Evolutionary conservation across 2,888 invertebrate genomes (phyloP), one percentile per base, ranked within the genome.

Genomic region (Drosophila gaucha): DNA sequence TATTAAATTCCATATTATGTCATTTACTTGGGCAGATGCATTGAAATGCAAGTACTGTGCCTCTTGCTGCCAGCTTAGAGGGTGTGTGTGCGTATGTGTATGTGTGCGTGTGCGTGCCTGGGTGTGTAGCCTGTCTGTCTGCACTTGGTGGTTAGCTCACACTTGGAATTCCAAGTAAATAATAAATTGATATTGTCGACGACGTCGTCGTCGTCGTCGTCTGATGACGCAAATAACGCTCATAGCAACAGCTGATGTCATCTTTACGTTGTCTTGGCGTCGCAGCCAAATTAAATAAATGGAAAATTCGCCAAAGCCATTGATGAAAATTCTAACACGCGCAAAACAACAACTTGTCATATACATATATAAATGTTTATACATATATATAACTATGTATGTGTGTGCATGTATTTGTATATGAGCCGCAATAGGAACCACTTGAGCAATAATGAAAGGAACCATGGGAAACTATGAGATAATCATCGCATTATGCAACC

Each of bases 291-390:
- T 86, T 72, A 75, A 87, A 71, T 76, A 71, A 80, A 74, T 69
- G 74, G 68, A 86, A 84, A 84, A 86, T 72, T 78, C 62, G 67
- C 67, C 59, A 80, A 72, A 75, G 73, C 50, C 67, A 57, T 77
- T 66, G 43, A 82, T 82, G 79, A 85, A 76, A 82, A 87, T 82
- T 85, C 86, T 70, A 70, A 36, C 82, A 84, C 65, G 85, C 67
- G 66, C 66, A 36, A 20, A 36, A 22, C 49, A 63, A 63, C 50
- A 50, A 64, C 20, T 14, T 33, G 8, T 14, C 30, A 49, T 56
- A 9, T 26, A 6, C 26, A 31, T 54, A 14, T 51, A 49, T 6
- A 28, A 2, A 22, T 22, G 1, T 30, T 14, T 33, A 14, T 33
- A 14, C 4, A 33, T 31, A n/a, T 18, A 30, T 6, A 30, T 18